A percentile compares a stretch with the other conserved stretches of the same genome.
Evolutionary conservation across 2,888 invertebrate species (phyloP).

Genomic region (Drosophila histrio): DNA sequence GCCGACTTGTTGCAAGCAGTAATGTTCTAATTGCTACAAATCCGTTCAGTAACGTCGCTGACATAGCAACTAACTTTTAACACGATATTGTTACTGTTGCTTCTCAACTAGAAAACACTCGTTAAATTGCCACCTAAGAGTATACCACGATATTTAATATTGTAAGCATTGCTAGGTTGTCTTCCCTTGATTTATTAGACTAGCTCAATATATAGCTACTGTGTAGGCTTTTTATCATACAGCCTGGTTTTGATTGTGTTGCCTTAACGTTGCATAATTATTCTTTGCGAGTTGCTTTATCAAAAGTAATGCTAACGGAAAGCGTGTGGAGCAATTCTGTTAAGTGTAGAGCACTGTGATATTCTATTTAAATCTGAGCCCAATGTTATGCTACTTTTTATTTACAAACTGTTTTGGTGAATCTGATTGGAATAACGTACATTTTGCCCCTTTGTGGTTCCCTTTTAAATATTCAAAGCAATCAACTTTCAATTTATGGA

Average conservation of each 20-base stretch:
- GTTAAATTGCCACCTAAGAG: neutral
- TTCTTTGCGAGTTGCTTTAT: conserved; percentile 3
- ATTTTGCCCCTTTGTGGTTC: neutral
- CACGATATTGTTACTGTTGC: neutral
- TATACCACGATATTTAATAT: neutral
- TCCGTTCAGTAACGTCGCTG: neutral
- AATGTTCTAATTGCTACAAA: neutral
- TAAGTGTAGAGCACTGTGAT: neutral
- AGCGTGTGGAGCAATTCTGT: neutral
- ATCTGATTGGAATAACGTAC: too few species aligned
- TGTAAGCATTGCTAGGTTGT: neutral
- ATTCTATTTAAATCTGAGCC: neutral
- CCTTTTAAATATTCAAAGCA: neutral
- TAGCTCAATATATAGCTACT: too few species aligned
- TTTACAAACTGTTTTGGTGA: too few species aligned
- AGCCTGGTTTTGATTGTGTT: neutral
- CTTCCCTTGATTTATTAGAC: too few species aligned
- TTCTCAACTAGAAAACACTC: neutral
- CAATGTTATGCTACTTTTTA: conserved; percentile 3
- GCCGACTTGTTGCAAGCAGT: neutral
- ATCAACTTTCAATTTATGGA: conserved; percentile 16
- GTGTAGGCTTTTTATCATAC: too few species aligned
- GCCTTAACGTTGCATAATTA: neutral
- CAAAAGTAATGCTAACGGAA: neutral
- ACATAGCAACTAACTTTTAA: neutral